Base-by-base conservation (phyloP, 2,113 vertebrate genomes). In the Psephotus haematonotus region DNA sequence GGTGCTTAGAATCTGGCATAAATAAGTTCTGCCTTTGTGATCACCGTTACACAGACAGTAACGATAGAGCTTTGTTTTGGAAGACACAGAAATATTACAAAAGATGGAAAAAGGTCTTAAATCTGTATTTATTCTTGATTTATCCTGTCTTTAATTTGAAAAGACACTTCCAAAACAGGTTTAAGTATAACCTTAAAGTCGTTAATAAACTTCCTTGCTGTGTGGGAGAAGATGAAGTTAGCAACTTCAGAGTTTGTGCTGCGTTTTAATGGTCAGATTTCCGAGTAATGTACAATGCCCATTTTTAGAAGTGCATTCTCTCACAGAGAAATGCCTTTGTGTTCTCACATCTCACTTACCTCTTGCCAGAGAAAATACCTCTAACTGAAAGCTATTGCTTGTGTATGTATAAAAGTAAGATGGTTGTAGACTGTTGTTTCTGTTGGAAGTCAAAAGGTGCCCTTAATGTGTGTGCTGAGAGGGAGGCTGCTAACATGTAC, bases 281-380 rank as follows among this genome's bases (percentile, higher is more conserved):
- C 15, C 0, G 0, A 59, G 57, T 59, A 35, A 59, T 3, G 9
- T 59, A 37, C 24, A 44, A 5, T 74, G 17, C 19, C 37, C 14
- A 0, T 37, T 78, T 84, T 75, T 8, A 64, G 31, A 68, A 46
- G 33, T 10, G 1, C 8, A 1, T 41, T 85, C 43, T 63, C 3
- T 90, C 22, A 10, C 2, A 1, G 28, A 71, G 39, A 79, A 44
- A 39, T 16, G 33, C 27, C 19, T 39, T 37, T 6, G 4, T 53
- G 10, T 68, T 88, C 37, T 53, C 7, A 4, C 0, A 1, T 57
- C 17, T 33, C 14, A 9, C 37, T 37, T 75, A 19, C 5, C 4
- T 78, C 22, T 74, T 90, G 18, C 17, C 7, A 41, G 74, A 29
- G 55, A n/a, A 70, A 52, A 57, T 23, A n/a, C 20, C 28, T 87